Evolutionary conservation across 2,113 vertebrate species (phyloP).

Genomic region (Origma solitaria): DNA sequence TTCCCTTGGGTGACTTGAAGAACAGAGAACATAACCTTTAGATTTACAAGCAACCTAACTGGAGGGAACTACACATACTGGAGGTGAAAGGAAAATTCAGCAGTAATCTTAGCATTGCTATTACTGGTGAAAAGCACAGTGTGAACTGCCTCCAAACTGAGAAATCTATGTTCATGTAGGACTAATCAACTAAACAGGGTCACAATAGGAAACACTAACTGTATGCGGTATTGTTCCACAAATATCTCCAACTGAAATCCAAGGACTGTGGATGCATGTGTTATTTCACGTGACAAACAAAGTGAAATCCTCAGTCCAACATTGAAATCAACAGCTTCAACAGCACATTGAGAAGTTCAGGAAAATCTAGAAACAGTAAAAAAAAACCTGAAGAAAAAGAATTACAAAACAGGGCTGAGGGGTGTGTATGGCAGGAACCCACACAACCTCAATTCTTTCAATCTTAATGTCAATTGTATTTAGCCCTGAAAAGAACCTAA

Average conservation of each 20-base stretch:
- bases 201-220: neutral
- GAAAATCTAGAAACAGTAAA: neutral
- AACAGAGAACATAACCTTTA: neutral
- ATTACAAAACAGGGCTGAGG: rapidly evolving
- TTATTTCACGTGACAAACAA: neutral
- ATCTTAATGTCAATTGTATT: neutral
- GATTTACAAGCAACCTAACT: neutral
- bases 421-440: neutral
- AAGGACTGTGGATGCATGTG: neutral
- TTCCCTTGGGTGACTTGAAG: neutral
- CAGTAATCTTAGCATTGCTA: neutral
- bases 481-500: neutral
- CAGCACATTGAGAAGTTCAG: neutral
- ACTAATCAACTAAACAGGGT: neutral
- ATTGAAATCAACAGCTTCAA: neutral
- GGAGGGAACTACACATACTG: neutral
- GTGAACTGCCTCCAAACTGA: neutral
- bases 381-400: neutral
- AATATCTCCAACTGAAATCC: neutral
- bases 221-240: neutral
- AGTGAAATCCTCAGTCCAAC: neutral
- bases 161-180: neutral
- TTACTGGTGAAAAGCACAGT: neutral
- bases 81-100: neutral
- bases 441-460: neutral